Percentiles rank a stretch among this genome's conserved stretches.
Conservation (phyloP, 2,888 invertebrate species). For the Drosophila buzzatii region DNA sequence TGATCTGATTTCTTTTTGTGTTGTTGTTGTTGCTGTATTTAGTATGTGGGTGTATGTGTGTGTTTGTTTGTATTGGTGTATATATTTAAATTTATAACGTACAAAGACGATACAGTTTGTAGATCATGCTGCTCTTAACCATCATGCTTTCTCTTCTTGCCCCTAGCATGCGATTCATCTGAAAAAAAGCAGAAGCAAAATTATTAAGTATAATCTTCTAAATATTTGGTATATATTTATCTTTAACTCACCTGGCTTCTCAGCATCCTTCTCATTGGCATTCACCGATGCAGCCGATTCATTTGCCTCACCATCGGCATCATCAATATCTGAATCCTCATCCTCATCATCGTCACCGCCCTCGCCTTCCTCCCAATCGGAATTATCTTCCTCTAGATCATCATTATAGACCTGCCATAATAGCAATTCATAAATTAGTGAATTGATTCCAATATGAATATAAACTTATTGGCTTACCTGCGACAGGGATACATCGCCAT, state of each 20-base stretch:
- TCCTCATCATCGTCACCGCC: conserved; percentile 87
- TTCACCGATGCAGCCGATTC: conserved; percentile 73
- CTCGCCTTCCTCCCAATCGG: conserved; percentile 88
- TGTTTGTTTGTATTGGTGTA: conserved; percentile 42
- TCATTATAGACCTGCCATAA: conserved; percentile 85
- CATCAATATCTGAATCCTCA: conserved; percentile 86
- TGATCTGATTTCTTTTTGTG: conserved; percentile 60
- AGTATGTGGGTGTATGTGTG: conserved; percentile 48
- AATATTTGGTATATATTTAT: background rate
- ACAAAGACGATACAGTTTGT: conserved; percentile 72
- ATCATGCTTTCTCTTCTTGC: conserved; percentile 91
- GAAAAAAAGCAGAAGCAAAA: background rate
- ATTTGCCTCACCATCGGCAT: conserved; percentile 85
- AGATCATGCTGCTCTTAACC: conserved; percentile 83
- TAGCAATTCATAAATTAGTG: background rate
- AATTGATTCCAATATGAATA: background rate
- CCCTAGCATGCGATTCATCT: conserved; percentile 87
- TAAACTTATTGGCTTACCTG: conserved; percentile 65
- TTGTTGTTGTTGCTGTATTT: conserved; percentile 56
- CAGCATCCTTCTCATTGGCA: conserved; percentile 66
- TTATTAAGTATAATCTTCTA: background rate
- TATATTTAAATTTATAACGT: conserved; percentile 73
- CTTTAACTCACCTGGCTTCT: conserved; percentile 60
- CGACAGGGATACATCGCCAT: conserved; percentile 85
- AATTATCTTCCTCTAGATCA: conserved; percentile 88